These are phyloP conservation scores for Meleagris gallopavo DNA, from an alignment of 2,113 vertebrate genomes.

Conservation along the genomic window DNA sequence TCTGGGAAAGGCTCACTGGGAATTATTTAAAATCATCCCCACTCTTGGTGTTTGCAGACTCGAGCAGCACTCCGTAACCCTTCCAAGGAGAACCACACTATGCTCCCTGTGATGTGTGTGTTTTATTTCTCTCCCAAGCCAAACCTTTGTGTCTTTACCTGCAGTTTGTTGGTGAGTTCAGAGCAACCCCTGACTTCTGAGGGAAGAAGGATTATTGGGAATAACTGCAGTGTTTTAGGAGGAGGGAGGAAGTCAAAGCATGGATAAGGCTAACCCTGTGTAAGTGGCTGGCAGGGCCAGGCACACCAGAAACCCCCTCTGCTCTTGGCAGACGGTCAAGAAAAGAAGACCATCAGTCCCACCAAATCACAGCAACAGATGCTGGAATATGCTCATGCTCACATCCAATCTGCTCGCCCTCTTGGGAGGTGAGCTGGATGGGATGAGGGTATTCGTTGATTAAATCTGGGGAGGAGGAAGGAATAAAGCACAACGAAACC, in stretches of 20 bases:
- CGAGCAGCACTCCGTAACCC: rapidly evolving
- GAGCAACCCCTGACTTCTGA: not conserved
- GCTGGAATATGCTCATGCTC: slow-evolving; percentile 57
- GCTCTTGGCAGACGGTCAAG: slow-evolving; percentile 34
- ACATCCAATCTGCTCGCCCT: slow-evolving; percentile 51
- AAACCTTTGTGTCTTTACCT: rapidly evolving
- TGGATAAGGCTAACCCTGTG: rapidly evolving
- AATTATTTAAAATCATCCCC: not conserved
- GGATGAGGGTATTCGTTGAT: slow-evolving; percentile 44
- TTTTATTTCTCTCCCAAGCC: rapidly evolving
- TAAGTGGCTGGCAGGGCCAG: rapidly evolving
- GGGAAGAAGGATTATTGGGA: not conserved
- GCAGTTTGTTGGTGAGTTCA: rapidly evolving
- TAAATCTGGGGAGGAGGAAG: not conserved
- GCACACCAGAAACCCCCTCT: not conserved
- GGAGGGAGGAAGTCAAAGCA: not conserved
- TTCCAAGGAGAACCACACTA: not conserved
- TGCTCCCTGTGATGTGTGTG: not conserved
- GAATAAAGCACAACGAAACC: not conserved
- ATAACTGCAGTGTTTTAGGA: rapidly evolving
- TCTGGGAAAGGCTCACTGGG: rapidly evolving
- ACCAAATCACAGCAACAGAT: slow-evolving; percentile 75
- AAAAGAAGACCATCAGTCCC: slow-evolving; percentile 66
- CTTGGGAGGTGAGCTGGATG: slow-evolving; percentile 49
- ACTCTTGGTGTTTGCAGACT: not conserved